These are phyloP conservation scores for Drosophila elegans DNA, from an alignment of 1,140 invertebrate species.

Conservation along the genomic window DNA sequence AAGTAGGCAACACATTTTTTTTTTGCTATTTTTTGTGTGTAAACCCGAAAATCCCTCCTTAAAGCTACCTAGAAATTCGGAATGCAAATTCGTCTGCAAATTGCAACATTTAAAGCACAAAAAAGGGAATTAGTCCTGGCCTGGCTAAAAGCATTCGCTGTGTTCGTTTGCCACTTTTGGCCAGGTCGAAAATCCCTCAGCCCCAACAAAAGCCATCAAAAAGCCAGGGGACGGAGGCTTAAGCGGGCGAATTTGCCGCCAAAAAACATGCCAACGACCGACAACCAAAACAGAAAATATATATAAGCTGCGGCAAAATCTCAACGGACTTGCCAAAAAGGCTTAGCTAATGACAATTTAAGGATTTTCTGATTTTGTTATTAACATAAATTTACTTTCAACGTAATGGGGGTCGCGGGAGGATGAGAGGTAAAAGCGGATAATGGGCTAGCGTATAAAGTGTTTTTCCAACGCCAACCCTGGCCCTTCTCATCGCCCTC, in stretches of 20 bases:
- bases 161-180: slow-evolving; percentile 17
- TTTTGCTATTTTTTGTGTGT: neutral
- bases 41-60: neutral
- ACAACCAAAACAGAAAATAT: slow-evolving; percentile 12
- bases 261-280: slow-evolving; percentile 9
- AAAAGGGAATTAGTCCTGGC: slow-evolving; percentile 30
- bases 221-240: slow-evolving; percentile 6
- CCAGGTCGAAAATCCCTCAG: slow-evolving; percentile 40
- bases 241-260: slow-evolving; percentile 13
- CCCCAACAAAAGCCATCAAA: slow-evolving; percentile 49
- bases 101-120: slow-evolving; percentile 21
- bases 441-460: slow-evolving; percentile 35
- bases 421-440: slow-evolving; percentile 25
- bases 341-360: slow-evolving; percentile 82
- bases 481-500: neutral
- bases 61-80: neutral
- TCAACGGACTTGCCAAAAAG: slow-evolving; percentile 55
- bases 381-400: slow-evolving; percentile 78
- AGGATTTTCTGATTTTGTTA: slow-evolving; percentile 79
- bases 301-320: slow-evolving; percentile 31
- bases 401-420: slow-evolving; percentile 3
- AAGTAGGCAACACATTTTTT: slow-evolving; percentile 20
- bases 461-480: slow-evolving; percentile 1
- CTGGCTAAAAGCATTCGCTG: slow-evolving; percentile 32
- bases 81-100: slow-evolving; percentile 27